A percentile compares a stretch with the other conserved stretches of the same genome.
phyloP scores from a whole-genome alignment of 1,140 invertebrate species.

The Hypsibius dujardini region DNA sequence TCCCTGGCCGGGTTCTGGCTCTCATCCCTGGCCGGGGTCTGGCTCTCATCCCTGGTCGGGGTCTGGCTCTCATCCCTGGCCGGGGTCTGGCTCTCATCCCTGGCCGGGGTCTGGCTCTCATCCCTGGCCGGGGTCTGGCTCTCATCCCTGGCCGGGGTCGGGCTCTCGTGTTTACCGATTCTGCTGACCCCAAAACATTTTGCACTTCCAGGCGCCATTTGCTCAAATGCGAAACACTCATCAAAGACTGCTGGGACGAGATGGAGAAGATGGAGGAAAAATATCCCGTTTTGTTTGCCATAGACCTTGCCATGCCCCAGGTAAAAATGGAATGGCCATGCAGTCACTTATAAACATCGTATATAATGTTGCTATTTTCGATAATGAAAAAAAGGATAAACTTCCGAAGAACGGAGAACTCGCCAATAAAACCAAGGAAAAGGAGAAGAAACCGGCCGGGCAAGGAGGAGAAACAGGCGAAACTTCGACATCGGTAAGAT shows the following conservation, averaged over 20 bases:
- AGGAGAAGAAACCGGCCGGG: not conserved
- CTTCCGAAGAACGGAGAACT: not conserved
- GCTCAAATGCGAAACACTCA: constrained; percentile 12
- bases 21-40: too few species aligned
- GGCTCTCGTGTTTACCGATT: too few species aligned
- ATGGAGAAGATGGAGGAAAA: constrained; percentile 16
- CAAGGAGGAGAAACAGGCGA: not conserved
- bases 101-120: too few species aligned
- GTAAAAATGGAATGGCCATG: not conserved
- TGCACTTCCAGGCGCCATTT: not conserved
- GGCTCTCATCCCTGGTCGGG: too few species aligned
- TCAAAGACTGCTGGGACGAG: constrained; percentile 16
- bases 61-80: too few species aligned
- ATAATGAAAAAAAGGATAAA: constrained; percentile 14
- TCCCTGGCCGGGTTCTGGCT: too few species aligned
- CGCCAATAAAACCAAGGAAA: not conserved
- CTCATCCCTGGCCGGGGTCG: too few species aligned
- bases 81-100: too few species aligned
- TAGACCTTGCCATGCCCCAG: constrained; percentile 14
- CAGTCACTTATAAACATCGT: too few species aligned
- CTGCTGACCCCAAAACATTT: too few species aligned
- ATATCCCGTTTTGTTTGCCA: constrained; percentile 3
- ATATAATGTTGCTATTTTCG: not conserved
- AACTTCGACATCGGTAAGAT: not conserved
- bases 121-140: too few species aligned